A percentile compares a stretch with the other conserved stretches of the same genome.
Evolutionary conservation across 2,797 vertebrate species (phyloP).

Genomic region (Dendrocincla tyrannina): DNA sequence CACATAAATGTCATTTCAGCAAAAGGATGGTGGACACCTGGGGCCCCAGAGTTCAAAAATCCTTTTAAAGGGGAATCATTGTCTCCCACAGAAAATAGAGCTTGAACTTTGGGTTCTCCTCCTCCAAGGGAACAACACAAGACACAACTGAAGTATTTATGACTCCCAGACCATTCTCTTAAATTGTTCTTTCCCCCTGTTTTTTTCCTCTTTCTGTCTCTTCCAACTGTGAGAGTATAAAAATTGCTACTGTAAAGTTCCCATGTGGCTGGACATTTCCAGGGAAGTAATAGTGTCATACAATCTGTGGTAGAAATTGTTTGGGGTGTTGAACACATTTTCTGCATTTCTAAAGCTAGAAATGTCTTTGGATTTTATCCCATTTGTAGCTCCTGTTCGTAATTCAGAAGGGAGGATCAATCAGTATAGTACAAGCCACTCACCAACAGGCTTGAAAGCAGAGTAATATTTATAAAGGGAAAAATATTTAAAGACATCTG

Average conservation of each 20-base stretch:
- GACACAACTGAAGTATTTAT: neutral
- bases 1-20: slow-evolving; percentile 15
- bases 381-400: neutral
- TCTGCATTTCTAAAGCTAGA: neutral
- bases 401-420: neutral
- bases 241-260: neutral
- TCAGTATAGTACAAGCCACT: neutral
- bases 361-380: neutral
- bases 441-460: neutral
- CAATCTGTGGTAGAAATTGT: neutral
- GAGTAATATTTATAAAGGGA: neutral
- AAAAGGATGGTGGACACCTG: slow-evolving; percentile 31
- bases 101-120: neutral
- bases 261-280: neutral
- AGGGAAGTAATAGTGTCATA: neutral
- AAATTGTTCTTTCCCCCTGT: neutral
- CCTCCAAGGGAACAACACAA: neutral
- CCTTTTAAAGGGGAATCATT: neutral
- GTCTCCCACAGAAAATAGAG: neutral
- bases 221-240: neutral
- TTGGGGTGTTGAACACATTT: neutral
- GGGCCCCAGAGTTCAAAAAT: neutral
- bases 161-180: neutral
- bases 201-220: neutral
- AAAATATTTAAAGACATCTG: neutral